Percentiles rank a stretch among this genome's conserved stretches.
phyloP scores from a whole-genome alignment of 2,797 vertebrate species.

The Miichthys miiuy region DNA sequence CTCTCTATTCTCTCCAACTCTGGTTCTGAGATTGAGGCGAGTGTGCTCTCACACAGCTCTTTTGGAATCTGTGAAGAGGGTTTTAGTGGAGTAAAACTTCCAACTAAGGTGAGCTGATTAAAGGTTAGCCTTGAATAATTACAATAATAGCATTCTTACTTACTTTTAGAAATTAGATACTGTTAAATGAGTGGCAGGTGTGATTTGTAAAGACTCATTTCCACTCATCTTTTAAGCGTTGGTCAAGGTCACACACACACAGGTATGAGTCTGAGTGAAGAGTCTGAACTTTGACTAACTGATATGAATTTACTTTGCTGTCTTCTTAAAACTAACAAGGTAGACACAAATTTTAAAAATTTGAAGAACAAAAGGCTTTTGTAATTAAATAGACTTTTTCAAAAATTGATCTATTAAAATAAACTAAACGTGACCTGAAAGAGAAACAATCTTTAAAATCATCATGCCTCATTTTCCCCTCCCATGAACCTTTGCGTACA shows the following conservation, averaged over 20 bases:
- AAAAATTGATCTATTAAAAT: background rate
- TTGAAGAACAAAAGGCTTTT: slow-evolving; percentile 24
- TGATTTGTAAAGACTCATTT: slow-evolving; percentile 44
- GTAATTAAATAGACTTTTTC: slow-evolving; percentile 1
- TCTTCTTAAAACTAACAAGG: slow-evolving; percentile 3
- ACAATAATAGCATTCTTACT: slow-evolving; percentile 32
- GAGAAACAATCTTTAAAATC: slow-evolving; percentile 35
- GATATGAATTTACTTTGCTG: slow-evolving; percentile 17
- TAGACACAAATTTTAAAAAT: slow-evolving; percentile 9
- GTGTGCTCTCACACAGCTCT: slow-evolving; percentile 10
- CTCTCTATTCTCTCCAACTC: background rate
- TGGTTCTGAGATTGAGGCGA: slow-evolving; percentile 15
- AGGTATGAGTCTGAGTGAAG: slow-evolving; percentile 1
- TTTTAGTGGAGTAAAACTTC: slow-evolving; percentile 14
- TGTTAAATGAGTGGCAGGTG: slow-evolving; percentile 13
- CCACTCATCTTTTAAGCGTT: slow-evolving; percentile 28
- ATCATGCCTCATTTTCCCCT: background rate
- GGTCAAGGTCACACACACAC: slow-evolving; percentile 5
- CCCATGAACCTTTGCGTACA: slow-evolving; percentile 7
- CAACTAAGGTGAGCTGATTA: slow-evolving; percentile 32
- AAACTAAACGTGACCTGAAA: slow-evolving; percentile 2
- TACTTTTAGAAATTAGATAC: slow-evolving; percentile 28
- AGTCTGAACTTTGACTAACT: slow-evolving; percentile 21
- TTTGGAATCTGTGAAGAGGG: slow-evolving; percentile 21
- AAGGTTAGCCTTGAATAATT: slow-evolving; percentile 52